These are phyloP conservation scores for Trichoplusia ni DNA, from an alignment of 1,140 invertebrate genomes.

Conservation along the genomic window DNA sequence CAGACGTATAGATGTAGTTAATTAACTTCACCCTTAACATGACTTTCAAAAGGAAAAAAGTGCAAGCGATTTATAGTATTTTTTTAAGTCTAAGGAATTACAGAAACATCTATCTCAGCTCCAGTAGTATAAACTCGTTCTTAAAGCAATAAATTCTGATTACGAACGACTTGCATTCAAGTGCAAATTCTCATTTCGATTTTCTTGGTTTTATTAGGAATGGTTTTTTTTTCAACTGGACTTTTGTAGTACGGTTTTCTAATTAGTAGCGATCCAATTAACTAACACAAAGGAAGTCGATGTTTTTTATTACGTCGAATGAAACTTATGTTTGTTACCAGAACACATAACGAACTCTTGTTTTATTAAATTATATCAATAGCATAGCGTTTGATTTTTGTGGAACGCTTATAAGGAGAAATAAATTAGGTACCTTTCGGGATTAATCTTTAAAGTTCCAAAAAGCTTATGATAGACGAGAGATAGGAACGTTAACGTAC, in stretches of 20 bases:
- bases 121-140: slow-evolving; percentile 45
- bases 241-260: not conserved
- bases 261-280: slow-evolving; percentile 10
- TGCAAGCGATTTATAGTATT: not conserved
- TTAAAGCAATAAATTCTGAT: slow-evolving; percentile 60
- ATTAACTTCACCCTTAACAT: too few relatives aligned
- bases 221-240: slow-evolving; percentile 13
- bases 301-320: too few relatives aligned
- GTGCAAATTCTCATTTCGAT: slow-evolving; percentile 59
- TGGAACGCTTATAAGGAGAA: too few relatives aligned
- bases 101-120: slow-evolving; percentile 25
- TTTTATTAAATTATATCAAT: too few relatives aligned
- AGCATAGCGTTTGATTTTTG: too few relatives aligned
- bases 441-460: too few relatives aligned
- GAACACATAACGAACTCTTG: too few relatives aligned
- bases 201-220: slow-evolving; percentile 38
- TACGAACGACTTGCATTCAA: slow-evolving; percentile 54
- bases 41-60: slow-evolving; percentile 2
- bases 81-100: slow-evolving; percentile 22
- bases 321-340: too few relatives aligned
- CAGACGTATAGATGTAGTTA: not conserved
- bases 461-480: too few relatives aligned
- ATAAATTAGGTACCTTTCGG: too few relatives aligned
- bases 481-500: too few relatives aligned
- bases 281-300: not conserved